phyloP scores from a whole-genome alignment of 2,113 vertebrate species.

The Fulmarus glacialis region DNA sequence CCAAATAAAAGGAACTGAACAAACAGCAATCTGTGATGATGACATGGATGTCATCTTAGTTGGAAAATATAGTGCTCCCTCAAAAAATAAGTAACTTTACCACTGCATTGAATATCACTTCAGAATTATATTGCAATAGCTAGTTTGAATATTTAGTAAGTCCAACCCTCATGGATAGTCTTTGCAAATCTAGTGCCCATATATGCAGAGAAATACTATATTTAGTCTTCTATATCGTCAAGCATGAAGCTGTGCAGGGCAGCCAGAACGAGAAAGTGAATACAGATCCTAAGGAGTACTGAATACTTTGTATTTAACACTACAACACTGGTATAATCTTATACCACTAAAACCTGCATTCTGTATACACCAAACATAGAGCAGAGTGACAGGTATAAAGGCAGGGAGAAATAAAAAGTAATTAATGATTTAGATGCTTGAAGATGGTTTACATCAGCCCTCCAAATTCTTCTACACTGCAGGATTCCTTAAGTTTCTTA shows the following conservation, averaged over 20 bases:
- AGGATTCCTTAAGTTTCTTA: neutral
- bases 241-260: neutral
- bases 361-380: neutral
- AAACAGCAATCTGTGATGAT: slow-evolving; percentile 10
- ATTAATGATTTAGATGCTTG: neutral
- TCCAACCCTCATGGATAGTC: neutral
- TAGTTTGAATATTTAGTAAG: neutral
- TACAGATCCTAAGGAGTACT: neutral
- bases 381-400: neutral
- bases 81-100: neutral
- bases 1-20: slow-evolving; percentile 24
- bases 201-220: neutral
- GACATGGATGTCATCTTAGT: neutral
- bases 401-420: neutral
- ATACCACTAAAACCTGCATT: neutral
- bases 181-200: neutral
- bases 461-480: neutral
- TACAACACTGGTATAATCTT: neutral
- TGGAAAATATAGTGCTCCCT: neutral
- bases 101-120: neutral
- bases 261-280: neutral
- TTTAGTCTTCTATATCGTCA: neutral
- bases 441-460: neutral
- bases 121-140: neutral
- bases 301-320: neutral